A percentile compares a stretch with the other conserved stretches of the same genome.
Conservation (phyloP, 2,888 invertebrate genomes). For the Drosophila kuntzei region DNA sequence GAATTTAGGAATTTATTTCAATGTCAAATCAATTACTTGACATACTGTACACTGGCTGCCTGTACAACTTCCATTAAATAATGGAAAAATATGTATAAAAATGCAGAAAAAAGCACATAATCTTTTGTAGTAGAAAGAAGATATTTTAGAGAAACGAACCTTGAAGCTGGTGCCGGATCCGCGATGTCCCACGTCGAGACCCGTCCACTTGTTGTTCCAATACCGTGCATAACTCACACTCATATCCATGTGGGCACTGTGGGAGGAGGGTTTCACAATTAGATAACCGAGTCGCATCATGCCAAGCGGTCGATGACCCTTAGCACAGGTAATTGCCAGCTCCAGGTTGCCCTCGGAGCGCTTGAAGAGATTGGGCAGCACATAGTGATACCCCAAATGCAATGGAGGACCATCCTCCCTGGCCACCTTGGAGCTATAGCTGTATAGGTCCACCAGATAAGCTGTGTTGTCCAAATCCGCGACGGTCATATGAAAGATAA, state of each 20-base stretch:
- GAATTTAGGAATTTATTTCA: background rate
- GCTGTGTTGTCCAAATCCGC: slow-evolving; percentile 91
- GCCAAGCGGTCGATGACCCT: slow-evolving; percentile 94
- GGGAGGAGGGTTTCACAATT: slow-evolving; percentile 82
- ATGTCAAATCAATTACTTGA: background rate
- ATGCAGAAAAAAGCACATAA: background rate
- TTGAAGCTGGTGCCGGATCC: slow-evolving; percentile 97
- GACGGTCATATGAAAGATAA: slow-evolving; percentile 92
- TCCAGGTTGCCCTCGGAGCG: slow-evolving; percentile 91
- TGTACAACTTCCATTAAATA: background rate
- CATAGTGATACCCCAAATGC: slow-evolving; percentile 95
- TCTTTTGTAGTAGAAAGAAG: background rate
- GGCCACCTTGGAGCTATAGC: slow-evolving; percentile 88
- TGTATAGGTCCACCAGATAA: slow-evolving; percentile 94
- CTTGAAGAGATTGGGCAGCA: slow-evolving; percentile 93
- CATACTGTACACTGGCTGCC: background rate
- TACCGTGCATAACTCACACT: slow-evolving; percentile 92
- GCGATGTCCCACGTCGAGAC: slow-evolving; percentile 97
- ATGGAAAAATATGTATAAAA: background rate
- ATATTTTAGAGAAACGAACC: slow-evolving; percentile 18
- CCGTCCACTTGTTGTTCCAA: slow-evolving; percentile 94
- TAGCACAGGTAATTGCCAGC: slow-evolving; percentile 94
- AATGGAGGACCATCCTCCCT: slow-evolving; percentile 90
- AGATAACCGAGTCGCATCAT: slow-evolving; percentile 89
- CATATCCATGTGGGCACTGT: slow-evolving; percentile 89